These are phyloP conservation scores for Lamellibrachia luymesi DNA, from an alignment of 1,140 invertebrate species.

Conservation along the genomic window DNA sequence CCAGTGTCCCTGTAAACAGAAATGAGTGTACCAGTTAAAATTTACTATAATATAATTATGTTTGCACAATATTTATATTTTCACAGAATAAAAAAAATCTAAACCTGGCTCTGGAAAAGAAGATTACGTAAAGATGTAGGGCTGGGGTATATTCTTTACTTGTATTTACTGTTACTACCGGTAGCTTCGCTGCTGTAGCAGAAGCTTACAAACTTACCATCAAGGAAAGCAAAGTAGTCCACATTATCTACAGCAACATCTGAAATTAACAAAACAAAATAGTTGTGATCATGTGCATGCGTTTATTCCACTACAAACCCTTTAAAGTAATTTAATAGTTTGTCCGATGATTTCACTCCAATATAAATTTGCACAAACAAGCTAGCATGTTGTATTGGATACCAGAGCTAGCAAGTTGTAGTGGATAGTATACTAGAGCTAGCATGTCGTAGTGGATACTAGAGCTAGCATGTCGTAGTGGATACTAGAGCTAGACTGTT, in stretches of 20 bases:
- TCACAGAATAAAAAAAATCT: not conserved
- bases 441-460: too few relatives aligned
- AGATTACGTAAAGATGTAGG: too few relatives aligned
- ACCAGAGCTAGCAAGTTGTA: too few relatives aligned
- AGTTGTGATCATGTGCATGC: not conserved
- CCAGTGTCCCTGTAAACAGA: not conserved
- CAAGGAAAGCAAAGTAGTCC: constrained; percentile 4
- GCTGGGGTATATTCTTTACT: not conserved
- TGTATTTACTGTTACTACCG: not conserved
- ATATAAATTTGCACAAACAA: too few relatives aligned
- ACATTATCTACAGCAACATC: not conserved
- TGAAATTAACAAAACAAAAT: not conserved
- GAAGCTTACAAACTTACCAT: not conserved
- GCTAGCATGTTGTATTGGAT: too few relatives aligned
- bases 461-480: too few relatives aligned
- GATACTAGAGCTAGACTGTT: too few relatives aligned
- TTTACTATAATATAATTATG: not conserved
- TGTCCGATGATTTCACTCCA: too few relatives aligned
- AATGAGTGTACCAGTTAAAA: not conserved
- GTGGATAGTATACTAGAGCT: too few relatives aligned
- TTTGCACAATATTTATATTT: not conserved
- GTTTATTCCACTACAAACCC: not conserved
- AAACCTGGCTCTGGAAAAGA: too few relatives aligned
- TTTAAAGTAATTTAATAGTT: not conserved
- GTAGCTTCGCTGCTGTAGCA: not conserved